Evolutionary conservation across 1,140 invertebrate species (phyloP).

Genomic region (Chrysomallon squamiferum): DNA sequence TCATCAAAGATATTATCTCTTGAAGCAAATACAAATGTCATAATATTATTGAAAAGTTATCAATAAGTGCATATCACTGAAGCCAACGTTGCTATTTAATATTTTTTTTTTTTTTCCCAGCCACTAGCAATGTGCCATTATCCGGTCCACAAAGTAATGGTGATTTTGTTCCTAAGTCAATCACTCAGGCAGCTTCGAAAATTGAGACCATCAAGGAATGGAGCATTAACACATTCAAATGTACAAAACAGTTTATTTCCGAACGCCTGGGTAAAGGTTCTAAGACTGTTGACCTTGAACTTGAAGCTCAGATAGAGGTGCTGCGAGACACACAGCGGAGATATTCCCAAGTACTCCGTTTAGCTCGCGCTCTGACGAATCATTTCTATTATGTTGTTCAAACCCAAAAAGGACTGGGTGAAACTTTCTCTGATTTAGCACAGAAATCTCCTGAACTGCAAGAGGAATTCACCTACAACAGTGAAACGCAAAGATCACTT

Average conservation of each 20-base stretch:
- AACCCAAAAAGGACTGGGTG: conserved; percentile 78
- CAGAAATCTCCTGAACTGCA: conserved; percentile 94
- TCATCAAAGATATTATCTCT: too few relatives aligned
- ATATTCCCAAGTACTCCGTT: conserved; percentile 85
- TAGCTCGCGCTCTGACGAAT: conserved; percentile 82
- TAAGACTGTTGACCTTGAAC: conserved; percentile 85
- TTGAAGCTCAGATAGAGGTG: conserved; percentile 91
- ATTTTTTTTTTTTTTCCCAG: conserved; percentile 48
- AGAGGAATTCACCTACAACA: conserved; percentile 94
- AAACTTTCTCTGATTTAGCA: conserved; percentile 92
- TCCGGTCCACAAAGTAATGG: conserved; percentile 34
- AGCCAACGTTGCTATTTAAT: too few relatives aligned
- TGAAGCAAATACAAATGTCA: too few relatives aligned
- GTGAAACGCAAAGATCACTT: conserved; percentile 91
- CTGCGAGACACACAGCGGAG: conserved; percentile 93
- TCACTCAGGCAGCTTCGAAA: conserved; percentile 53
- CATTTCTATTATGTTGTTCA: conserved; percentile 90
- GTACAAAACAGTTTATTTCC: conserved; percentile 92
- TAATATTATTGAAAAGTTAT: too few relatives aligned
- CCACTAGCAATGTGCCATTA: conserved; percentile 62
- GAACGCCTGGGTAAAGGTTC: conserved; percentile 93
- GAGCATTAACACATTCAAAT: conserved; percentile 97
- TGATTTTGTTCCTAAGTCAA: conserved; percentile 48
- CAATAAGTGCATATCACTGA: too few relatives aligned
- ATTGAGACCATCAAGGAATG: conserved; percentile 91